Evolutionary conservation across 2,888 invertebrate genomes (phyloP).

Genomic region (Eulithis prunata): DNA sequence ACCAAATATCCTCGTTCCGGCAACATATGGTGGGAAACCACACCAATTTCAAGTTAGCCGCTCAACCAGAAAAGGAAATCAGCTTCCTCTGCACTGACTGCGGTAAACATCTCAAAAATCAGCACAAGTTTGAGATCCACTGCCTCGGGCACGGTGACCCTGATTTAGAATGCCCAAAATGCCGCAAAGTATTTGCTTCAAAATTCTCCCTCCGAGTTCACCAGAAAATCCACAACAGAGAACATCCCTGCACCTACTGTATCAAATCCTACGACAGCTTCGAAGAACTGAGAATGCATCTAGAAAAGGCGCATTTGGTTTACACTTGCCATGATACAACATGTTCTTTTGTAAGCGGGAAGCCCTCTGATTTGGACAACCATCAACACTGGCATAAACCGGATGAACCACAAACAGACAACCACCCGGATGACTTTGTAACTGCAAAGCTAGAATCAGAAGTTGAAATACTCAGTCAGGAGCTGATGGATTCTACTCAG

Average conservation of each 20-base stretch:
- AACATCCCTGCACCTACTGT: slow-evolving; percentile 63
- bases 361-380: slow-evolving; percentile 45
- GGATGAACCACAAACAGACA: slow-evolving; percentile 35
- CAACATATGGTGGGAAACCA: slow-evolving; percentile 66
- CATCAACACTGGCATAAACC: slow-evolving; percentile 51
- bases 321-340: slow-evolving; percentile 56
- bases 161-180: slow-evolving; percentile 72
- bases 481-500: background rate
- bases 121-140: slow-evolving; percentile 69
- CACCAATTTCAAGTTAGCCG: slow-evolving; percentile 37
- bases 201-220: slow-evolving; percentile 74
- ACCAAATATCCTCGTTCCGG: slow-evolving; percentile 64
- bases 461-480: slow-evolving; percentile 2
- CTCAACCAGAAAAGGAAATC: slow-evolving; percentile 41
- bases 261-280: slow-evolving; percentile 55
- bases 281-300: slow-evolving; percentile 56
- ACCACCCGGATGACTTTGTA: slow-evolving; percentile 48
- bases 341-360: slow-evolving; percentile 55
- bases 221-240: slow-evolving; percentile 67
- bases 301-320: slow-evolving; percentile 57
- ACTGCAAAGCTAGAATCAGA: slow-evolving; percentile 14
- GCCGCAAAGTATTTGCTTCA: slow-evolving; percentile 77
- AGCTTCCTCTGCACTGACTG: slow-evolving; percentile 68
- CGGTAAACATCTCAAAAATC: slow-evolving; percentile 66
- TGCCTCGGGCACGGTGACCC: slow-evolving; percentile 75